A percentile compares a stretch with the other conserved stretches of the same genome.
Evolutionary conservation across 1,140 invertebrate genomes (phyloP).

Genomic region (Nasonia vitripennis): DNA sequence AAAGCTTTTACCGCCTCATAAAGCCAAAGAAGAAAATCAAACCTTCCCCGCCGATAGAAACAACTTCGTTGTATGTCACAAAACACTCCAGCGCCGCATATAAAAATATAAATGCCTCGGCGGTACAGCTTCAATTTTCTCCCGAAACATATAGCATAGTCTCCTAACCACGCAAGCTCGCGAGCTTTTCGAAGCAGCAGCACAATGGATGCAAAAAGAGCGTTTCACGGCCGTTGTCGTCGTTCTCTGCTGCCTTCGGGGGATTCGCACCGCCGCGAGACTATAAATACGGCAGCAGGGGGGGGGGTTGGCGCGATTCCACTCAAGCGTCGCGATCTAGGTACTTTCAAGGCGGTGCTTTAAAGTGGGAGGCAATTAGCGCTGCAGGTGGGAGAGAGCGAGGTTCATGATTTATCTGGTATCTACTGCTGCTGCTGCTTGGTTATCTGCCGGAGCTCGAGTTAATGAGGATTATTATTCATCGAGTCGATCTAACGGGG

Average conservation of each 20-base stretch:
- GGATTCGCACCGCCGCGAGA: not conserved
- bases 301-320: not conserved
- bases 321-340: not conserved
- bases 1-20: not conserved
- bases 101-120: not conserved
- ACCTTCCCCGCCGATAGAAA: not conserved
- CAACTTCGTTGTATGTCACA: not conserved
- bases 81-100: not conserved
- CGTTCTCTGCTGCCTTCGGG: not conserved
- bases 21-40: not conserved
- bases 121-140: not conserved
- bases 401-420: not conserved
- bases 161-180: not conserved
- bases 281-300: not conserved
- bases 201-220: not conserved
- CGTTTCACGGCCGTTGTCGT: not conserved
- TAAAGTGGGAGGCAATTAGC: conserved; percentile 8
- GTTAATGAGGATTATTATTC: conserved; percentile 21
- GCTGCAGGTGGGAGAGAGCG: not conserved
- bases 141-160: not conserved
- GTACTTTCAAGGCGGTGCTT: not conserved
- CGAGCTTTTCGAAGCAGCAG: not conserved
- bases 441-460: not conserved
- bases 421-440: not conserved
- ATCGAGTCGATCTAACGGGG: not conserved